A percentile compares a stretch with the other conserved stretches of the same genome.
Conservation (phyloP, 2,113 vertebrate species). For the Zootoca vivipara region DNA sequence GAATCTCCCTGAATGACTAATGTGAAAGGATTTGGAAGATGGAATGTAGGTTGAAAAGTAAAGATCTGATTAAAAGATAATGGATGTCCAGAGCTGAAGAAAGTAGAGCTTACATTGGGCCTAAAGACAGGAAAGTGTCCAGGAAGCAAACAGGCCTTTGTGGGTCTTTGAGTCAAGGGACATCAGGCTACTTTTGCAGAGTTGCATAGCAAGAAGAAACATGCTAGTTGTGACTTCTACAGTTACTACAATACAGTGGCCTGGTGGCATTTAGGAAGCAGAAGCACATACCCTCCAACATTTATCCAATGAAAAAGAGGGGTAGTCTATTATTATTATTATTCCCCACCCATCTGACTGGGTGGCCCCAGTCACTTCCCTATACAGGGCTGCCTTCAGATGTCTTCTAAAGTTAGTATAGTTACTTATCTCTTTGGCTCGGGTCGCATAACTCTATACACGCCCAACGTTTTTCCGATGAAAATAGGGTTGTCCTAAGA, state of each 20-base stretch:
- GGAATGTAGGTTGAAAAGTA: background rate
- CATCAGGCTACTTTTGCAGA: background rate
- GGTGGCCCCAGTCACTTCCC: too few relatives aligned
- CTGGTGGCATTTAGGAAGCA: background rate
- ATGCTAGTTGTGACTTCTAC: background rate
- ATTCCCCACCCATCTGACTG: too few relatives aligned
- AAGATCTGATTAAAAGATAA: background rate
- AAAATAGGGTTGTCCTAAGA: too few relatives aligned
- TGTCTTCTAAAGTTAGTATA: too few relatives aligned
- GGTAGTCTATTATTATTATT: too few relatives aligned
- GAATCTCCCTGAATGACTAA: background rate
- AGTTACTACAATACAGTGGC: background rate
- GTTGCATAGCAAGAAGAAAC: background rate
- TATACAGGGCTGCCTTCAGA: too few relatives aligned
- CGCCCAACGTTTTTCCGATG: rapidly evolving
- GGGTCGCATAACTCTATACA: too few relatives aligned
- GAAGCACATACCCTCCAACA: background rate
- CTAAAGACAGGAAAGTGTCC: background rate
- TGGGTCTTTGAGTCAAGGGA: background rate
- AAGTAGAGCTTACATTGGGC: background rate
- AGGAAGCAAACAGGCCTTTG: background rate
- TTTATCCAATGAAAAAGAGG: too few relatives aligned
- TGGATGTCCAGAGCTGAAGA: background rate
- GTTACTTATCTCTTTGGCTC: too few relatives aligned
- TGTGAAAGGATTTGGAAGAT: background rate